These are phyloP conservation scores for Semicossyphus pulcher DNA, from an alignment of 2,113 vertebrate species.

Conservation along the genomic window DNA sequence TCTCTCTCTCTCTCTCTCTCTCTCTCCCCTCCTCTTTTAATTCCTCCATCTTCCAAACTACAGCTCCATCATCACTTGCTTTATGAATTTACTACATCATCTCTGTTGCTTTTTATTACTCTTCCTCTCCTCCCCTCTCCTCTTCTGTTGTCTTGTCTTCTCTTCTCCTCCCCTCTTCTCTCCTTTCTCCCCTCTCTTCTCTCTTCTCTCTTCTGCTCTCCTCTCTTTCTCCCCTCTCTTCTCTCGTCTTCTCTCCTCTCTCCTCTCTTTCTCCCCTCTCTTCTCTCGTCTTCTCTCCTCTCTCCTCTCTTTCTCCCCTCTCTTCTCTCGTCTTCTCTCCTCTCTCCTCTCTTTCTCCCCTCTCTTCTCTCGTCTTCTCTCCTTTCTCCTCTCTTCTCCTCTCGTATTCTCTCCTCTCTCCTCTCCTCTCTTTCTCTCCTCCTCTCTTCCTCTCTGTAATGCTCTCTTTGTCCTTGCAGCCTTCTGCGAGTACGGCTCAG, in stretches of 20 bases:
- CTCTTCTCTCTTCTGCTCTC: too few relatives aligned
- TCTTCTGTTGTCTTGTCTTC: background rate
- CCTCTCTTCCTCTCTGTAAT: slow-evolving; percentile 31
- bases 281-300: background rate
- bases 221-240: too few relatives aligned
- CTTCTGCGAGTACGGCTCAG: background rate
- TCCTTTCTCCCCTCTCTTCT: background rate
- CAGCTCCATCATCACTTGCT: slow-evolving; percentile 31
- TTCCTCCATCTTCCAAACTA: slow-evolving; percentile 11
- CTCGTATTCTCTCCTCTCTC: slow-evolving; percentile 9
- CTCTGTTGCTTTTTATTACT: slow-evolving; percentile 16
- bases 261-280: too few relatives aligned
- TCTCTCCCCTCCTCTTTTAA: background rate
- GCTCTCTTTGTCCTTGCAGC: slow-evolving; percentile 67
- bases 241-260: too few relatives aligned
- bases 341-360: background rate
- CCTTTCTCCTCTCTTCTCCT: background rate
- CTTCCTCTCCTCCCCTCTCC: slow-evolving; percentile 19
- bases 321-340: background rate
- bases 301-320: slow-evolving; percentile 15
- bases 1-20: background rate
- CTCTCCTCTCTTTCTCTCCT: slow-evolving; percentile 26
- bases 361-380: slow-evolving; percentile 7
- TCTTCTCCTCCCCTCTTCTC: background rate
- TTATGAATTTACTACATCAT: slow-evolving; percentile 4